These are phyloP conservation scores for Uropsilus gracilis DNA, from an alignment of 2,113 vertebrate genomes.

Conservation along the genomic window DNA sequence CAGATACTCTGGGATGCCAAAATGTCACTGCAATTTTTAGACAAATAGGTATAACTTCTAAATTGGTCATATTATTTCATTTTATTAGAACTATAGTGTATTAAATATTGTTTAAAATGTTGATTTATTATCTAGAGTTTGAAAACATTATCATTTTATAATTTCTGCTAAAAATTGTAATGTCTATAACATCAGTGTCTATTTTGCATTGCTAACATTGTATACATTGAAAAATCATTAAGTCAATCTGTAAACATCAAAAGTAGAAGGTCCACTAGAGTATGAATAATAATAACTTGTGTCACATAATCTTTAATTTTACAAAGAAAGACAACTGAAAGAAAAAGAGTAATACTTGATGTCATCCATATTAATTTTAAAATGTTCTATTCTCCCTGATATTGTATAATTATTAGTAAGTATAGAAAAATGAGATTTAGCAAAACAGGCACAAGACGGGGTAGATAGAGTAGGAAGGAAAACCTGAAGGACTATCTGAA, in stretches of 20 bases:
- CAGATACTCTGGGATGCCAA: not conserved
- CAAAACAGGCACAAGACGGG: not conserved
- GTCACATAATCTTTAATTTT: not conserved
- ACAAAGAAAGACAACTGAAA: not conserved
- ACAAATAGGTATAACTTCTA: not conserved
- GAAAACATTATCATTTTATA: not conserved
- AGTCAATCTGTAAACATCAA: not conserved
- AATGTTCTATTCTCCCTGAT: not conserved
- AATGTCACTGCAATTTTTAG: not conserved
- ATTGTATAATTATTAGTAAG: not conserved
- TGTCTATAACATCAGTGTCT: not conserved
- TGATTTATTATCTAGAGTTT: not conserved
- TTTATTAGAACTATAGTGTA: not conserved
- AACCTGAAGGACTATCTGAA: not conserved
- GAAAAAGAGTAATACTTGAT: not conserved
- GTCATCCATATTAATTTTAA: not conserved
- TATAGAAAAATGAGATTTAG: not conserved
- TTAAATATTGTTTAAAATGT: not conserved
- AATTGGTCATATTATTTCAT: not conserved
- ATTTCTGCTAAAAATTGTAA: not conserved
- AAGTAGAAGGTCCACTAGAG: not conserved
- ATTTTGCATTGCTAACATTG: no score
- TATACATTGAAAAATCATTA: slow-evolving; percentile 17
- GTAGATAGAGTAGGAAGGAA: not conserved
- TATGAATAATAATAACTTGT: not conserved